Base-by-base conservation (phyloP, 2,113 vertebrate genomes). In the Hystrix brachyura region DNA sequence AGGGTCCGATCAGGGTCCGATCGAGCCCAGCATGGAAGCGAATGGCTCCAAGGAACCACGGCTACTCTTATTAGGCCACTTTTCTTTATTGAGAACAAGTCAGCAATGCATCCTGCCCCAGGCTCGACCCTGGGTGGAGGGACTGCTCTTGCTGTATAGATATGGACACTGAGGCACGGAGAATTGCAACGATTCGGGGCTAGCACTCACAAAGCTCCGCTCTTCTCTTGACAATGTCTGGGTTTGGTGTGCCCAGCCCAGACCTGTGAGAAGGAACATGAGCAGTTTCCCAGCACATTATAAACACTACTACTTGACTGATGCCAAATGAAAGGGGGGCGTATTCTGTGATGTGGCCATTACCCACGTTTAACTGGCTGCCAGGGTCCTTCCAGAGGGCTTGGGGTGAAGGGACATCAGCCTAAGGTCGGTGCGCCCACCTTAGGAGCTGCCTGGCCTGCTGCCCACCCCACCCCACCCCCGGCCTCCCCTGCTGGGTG, bases 311-410 rank as follows among this genome's bases (percentile, higher is more conserved):
- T 71, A 59, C 46, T 32, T 72, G 72, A 43, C 79, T 53, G 25
- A 43, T 72, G 88, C 65, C 14, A 11, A 55, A 29, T 43, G 46
- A 27, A n/a, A 7, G 38, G 8, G n/a, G 25, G 48, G 51, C 3
- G 14, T 14, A 11, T 10, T 38, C 72, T 21, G 2, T 23, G 9
- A 4, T 57, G 18, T 64, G 38, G 65, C 21, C 57, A 29, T 65
- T 60, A 65, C 95, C n/a, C 55, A 83, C 19, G 57, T 62, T 91
- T 78, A 38, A 71, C 72, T 34, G 46, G 53, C 59, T n/a, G 29
- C 29, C 10, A 0, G 34, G 1, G 0, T 0, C 13, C 21, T 23
- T 25, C 55, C 17, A 19, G 91, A 21, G 38, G 38, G 18, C 59
- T 53, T 23, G 4, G 13, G 17, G 7, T 0, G 19, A 51, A 27